These are phyloP conservation scores for Lasioglossum figueresi DNA, from an alignment of 2,888 invertebrate genomes.

Conservation along the genomic window DNA sequence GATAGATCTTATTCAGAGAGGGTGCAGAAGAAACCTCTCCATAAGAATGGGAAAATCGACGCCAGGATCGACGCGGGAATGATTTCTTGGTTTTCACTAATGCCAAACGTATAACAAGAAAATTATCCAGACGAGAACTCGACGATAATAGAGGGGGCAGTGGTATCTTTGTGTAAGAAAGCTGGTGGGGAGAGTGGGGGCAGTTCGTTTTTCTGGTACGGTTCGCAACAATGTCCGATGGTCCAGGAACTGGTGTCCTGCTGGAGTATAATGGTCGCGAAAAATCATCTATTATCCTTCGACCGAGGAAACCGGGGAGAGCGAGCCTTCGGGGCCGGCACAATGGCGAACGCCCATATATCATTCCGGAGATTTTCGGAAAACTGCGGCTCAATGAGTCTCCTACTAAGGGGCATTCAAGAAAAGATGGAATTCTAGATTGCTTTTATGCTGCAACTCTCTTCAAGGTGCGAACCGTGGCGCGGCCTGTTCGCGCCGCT, in stretches of 20 bases:
- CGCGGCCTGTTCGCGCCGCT: slow-evolving; percentile 25
- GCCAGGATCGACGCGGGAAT: slow-evolving; percentile 10
- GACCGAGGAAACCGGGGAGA: slow-evolving; percentile 52
- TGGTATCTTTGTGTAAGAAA: slow-evolving; percentile 3
- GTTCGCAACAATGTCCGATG: slow-evolving; percentile 77
- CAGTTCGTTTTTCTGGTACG: slow-evolving; percentile 69
- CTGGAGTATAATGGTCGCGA: slow-evolving; percentile 80
- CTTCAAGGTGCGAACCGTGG: slow-evolving; percentile 46
- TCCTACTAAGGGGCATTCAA: slow-evolving; percentile 68
- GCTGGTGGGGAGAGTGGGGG: slow-evolving; percentile 30
- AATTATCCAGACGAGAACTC: slow-evolving; percentile 82
- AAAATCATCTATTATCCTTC: slow-evolving; percentile 83
- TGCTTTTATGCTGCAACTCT: slow-evolving; percentile 42
- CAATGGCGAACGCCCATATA: slow-evolving; percentile 82
- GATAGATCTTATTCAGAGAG: neutral
- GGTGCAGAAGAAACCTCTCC: too few species aligned
- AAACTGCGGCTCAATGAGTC: slow-evolving; percentile 78
- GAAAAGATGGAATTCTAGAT: slow-evolving; percentile 55
- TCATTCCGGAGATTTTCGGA: slow-evolving; percentile 81
- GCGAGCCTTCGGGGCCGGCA: slow-evolving; percentile 65
- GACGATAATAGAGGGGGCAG: slow-evolving; percentile 63
- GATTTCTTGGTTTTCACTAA: slow-evolving; percentile 72
- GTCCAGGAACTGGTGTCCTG: slow-evolving; percentile 70
- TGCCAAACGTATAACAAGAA: slow-evolving; percentile 82
- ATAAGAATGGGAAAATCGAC: slow-evolving; percentile 26